phyloP scores from a whole-genome alignment of 2,113 vertebrate species.

The Campylomormyrus tamandua region DNA sequence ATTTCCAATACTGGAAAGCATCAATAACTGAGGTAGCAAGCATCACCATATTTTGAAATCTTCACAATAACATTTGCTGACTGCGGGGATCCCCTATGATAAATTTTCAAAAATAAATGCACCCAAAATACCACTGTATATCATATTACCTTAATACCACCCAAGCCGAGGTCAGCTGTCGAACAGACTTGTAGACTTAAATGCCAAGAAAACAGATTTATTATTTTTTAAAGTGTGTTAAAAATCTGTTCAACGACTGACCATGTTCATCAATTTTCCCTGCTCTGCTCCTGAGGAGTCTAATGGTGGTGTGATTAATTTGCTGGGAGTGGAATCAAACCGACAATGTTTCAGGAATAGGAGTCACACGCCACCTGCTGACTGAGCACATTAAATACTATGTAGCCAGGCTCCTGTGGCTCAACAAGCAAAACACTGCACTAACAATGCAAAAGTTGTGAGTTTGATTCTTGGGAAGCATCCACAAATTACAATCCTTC shows the following conservation, averaged over 20 bases:
- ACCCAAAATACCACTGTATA: not conserved
- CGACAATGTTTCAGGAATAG: not conserved
- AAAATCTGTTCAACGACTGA: not conserved
- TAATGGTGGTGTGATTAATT: not conserved
- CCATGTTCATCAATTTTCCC: not conserved
- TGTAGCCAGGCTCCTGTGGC: not conserved
- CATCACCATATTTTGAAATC: not conserved
- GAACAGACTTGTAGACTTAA: not conserved
- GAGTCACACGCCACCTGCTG: not conserved
- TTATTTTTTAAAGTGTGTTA: not conserved
- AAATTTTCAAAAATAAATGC: not conserved
- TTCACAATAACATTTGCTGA: not conserved
- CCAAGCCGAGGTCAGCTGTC: not conserved
- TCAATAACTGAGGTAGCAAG: not conserved
- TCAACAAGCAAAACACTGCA: not conserved
- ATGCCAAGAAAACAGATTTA: not conserved
- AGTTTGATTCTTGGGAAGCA: not conserved
- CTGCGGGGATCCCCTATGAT: not conserved
- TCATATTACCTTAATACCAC: not conserved
- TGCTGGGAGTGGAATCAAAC: not conserved
- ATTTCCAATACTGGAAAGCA: not conserved
- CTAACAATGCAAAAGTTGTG: not conserved
- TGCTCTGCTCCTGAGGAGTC: not conserved
- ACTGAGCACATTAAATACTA: not conserved
- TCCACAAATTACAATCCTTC: not conserved